Base-by-base conservation (phyloP, 2,797 vertebrate species). In the Anguilla pacifica region DNA sequence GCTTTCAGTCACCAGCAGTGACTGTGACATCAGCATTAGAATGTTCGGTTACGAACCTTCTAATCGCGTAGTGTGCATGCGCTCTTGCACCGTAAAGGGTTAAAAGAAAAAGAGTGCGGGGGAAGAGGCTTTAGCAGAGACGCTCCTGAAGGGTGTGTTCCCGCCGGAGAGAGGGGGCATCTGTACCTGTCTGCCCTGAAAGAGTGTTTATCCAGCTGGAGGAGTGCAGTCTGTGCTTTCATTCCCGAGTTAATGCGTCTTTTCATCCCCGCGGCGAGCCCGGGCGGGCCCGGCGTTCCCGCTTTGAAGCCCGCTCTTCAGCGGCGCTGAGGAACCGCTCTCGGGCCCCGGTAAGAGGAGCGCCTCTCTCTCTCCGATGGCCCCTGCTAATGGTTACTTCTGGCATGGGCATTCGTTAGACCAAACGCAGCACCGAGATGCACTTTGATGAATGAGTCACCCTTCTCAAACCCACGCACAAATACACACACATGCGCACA, bases 371-470 rank as follows among this genome's bases (percentile, higher is more conserved):
- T 43, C 39, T 84, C 82, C 53, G 25, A 28, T 31, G n/a, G 67
- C 85, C 31, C 57, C 46, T 55, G 5, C 84, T 85, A 70, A 51
- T 70, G 84, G 19, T 86, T 86, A 79, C 46, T 79, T 39, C 28
- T 28, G 70, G 49, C 85, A 77, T 35, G 70, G 51, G 46, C 51
- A 19, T 25, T 86, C 70, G 51, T 79, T 77, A 86, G 25, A 49
- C 5, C 25, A 57, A 17, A 17, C 3, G 53, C 31, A n/a, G 85
- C 70, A 70, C 46, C 2, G 49, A 86, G 85, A 15, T 53, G 2
- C 17, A 19, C 85, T 74, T 86, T 86, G 85, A 86, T 86, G 46
- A 86, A 86, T 86, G 67, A 55, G 51, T 28, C 61, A n/a, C 25
- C 25, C 35, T 11, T 7, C 51, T 53, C 51, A 70, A 5, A 70